Conservation (phyloP, 2,888 invertebrate genomes). For the Tetrapedia diversipes region DNA sequence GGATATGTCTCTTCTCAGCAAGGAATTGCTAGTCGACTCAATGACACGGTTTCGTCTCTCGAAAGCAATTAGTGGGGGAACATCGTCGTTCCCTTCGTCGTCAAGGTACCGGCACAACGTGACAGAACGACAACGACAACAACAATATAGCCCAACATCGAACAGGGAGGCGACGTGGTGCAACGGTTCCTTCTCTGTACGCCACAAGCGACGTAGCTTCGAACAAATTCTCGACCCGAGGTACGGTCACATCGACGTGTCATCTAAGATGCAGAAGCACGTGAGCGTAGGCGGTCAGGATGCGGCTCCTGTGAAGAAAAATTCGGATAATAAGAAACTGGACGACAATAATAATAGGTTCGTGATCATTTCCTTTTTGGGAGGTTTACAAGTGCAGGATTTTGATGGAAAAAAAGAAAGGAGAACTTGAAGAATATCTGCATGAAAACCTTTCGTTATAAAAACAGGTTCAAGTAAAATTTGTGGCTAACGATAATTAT, state of each 20-base stretch:
- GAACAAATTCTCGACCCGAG: conserved; percentile 65
- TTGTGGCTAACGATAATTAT: not conserved
- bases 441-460: not conserved
- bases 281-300: conserved; percentile 50
- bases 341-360: conserved; percentile 78
- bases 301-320: conserved; percentile 23
- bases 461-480: not conserved
- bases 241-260: conserved; percentile 43
- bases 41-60: conserved; percentile 66
- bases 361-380: not conserved
- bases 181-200: conserved; percentile 44
- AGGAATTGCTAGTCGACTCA: conserved; percentile 83
- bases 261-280: conserved; percentile 65
- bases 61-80: conserved; percentile 53
- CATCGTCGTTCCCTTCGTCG: conserved; percentile 53
- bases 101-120: conserved; percentile 67
- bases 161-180: conserved; percentile 46
- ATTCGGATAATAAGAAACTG: conserved; percentile 60
- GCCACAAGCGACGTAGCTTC: conserved; percentile 69
- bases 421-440: not conserved
- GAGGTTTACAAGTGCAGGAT: too few relatives aligned
- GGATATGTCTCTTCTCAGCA: conserved; percentile 85
- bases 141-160: conserved; percentile 28
- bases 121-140: conserved; percentile 43
- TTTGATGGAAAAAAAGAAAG: not conserved